These are phyloP conservation scores for Ptychadena robeensis DNA, from an alignment of 2,797 vertebrate species.

Conservation along the genomic window DNA sequence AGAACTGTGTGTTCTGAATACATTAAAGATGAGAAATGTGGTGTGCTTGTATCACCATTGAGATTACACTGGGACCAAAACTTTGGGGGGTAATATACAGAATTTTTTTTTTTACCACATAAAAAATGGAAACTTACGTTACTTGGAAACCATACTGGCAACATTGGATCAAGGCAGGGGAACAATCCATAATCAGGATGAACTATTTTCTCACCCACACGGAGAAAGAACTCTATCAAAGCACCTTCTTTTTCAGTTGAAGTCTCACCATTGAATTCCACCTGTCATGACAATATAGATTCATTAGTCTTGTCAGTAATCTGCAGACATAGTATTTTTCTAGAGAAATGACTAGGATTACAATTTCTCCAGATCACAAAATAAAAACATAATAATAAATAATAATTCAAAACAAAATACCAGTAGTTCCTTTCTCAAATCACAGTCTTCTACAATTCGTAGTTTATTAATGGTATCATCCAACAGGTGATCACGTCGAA, in stretches of 20 bases:
- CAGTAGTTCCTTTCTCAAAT: conserved; percentile 64
- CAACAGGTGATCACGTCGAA: conserved; percentile 65
- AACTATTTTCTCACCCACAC: conserved; percentile 65
- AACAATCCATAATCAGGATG: conserved; percentile 65
- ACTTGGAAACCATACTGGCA: conserved; percentile 70
- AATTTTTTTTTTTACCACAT: not conserved
- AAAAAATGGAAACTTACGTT: conserved; percentile 58
- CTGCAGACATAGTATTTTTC: not conserved
- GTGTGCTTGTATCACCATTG: too few relatives aligned
- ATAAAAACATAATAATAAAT: too few relatives aligned
- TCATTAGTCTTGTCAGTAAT: not conserved
- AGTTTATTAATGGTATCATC: conserved; percentile 67
- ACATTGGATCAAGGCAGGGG: conserved; percentile 50
- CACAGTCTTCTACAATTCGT: conserved; percentile 59
- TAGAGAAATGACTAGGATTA: not conserved
- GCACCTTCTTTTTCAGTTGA: not conserved
- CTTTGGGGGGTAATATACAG: not conserved
- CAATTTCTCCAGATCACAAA: not conserved
- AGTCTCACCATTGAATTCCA: conserved; percentile 65
- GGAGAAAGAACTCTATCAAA: conserved; percentile 65
- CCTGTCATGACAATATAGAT: conserved; percentile 55
- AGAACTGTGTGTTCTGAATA: too few relatives aligned
- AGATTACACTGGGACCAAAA: not conserved
- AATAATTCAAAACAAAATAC: conserved; percentile 54
- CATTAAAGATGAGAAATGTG: too few relatives aligned